Base-by-base conservation (phyloP, 2,888 invertebrate species). In the Agonopterix alstromeriana region DNA sequence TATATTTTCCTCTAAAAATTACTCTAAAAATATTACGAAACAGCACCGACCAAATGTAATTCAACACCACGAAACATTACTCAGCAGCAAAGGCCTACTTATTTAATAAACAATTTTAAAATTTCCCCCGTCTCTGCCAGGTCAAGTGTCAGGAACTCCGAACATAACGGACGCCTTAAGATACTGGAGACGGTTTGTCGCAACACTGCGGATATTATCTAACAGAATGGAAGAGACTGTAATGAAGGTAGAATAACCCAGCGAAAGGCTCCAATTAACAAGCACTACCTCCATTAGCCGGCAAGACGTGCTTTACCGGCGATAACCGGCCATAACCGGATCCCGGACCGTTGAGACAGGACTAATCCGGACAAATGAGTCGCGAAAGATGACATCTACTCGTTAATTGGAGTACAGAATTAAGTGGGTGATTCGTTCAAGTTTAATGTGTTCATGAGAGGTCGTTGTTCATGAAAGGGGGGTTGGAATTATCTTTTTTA, bases 311-410 rank as follows among this genome's bases (percentile, higher is more conserved):
- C 64, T 69, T 70, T 64, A 64, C 63, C 54, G 64, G 65, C 60
- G 55, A 66, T 69, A 71, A 73, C 56, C 51, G 56, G 58, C 57
- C 49, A 58, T 58, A 61, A 63, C 61, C 56, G 53, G 60, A 58
- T 58, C 57, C 48, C 48, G 36, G 53, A 54, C 51, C 52, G 54
- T 53, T 55, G 55, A 51, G 54, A 60, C 53, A 56, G 54, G 54
- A 51, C 57, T 68, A 66, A 66, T 67, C 65, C 58, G 58, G 54
- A 63, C 60, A 77, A 78, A 79, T 74, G 77, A 77, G 70, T 70
- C 73, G 77, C 65, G 73, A 73, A 73, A 72, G 76, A 76, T 76
- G 76, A 75, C 73, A 73, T 77, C 67, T 63, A 70, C 63, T 67
- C 66, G 65, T 67, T 79, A 78, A 79, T 78, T 77, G 72, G 73